Conservation (phyloP, 2,113 vertebrate genomes). For the Galbula dea region DNA sequence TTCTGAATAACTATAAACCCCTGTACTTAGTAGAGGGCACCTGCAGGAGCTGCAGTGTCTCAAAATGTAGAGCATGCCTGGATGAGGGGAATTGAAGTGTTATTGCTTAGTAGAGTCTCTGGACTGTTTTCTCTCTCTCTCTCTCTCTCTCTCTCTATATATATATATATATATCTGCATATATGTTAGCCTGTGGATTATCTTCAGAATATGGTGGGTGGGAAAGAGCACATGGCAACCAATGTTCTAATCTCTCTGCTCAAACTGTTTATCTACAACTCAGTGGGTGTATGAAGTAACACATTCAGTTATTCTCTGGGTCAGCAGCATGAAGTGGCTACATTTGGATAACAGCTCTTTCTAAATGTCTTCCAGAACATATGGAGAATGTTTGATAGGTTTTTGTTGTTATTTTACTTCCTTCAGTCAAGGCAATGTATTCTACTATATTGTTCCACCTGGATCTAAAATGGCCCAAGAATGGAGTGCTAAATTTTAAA, state of each 20-base stretch:
- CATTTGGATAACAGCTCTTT: neutral
- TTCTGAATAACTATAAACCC: neutral
- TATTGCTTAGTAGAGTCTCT: neutral
- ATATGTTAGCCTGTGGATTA: too few species aligned
- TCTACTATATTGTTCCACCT: neutral
- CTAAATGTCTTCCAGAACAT: neutral
- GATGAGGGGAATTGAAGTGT: neutral
- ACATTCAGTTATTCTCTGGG: neutral
- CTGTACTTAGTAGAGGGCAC: neutral
- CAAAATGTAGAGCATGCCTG: neutral
- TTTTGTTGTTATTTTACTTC: neutral
- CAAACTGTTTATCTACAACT: neutral
- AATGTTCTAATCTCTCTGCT: neutral
- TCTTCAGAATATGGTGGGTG: neutral
- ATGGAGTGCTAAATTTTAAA: neutral
- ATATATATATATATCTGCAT: accelerated
- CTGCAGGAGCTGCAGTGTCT: neutral
- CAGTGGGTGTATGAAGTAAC: neutral
- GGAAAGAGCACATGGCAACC: neutral
- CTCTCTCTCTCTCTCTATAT: accelerated
- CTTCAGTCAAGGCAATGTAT: neutral
- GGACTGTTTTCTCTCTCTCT: too few species aligned
- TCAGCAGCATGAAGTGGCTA: neutral
- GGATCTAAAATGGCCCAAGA: neutral
- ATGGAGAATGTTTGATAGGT: neutral